A percentile compares a stretch with the other conserved stretches of the same genome.
Evolutionary conservation across 2,888 invertebrate genomes (phyloP).

Genomic region (Arge pagana): DNA sequence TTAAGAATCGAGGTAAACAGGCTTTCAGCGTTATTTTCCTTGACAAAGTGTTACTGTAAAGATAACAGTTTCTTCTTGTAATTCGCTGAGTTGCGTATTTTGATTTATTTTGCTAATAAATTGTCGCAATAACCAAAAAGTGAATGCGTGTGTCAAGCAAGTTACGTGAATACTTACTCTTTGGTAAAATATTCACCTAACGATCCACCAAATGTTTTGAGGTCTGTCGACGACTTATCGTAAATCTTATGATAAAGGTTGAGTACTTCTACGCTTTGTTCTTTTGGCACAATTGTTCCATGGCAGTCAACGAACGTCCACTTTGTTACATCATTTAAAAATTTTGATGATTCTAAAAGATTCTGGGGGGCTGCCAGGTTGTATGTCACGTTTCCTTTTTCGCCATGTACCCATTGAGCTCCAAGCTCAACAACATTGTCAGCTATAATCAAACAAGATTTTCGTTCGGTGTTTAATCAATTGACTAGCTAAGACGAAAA

Average conservation of each 20-base stretch:
- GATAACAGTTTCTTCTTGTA: too few species aligned
- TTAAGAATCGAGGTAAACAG: too few species aligned
- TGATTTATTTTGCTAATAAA: too few species aligned
- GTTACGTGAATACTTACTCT: conserved; percentile 11
- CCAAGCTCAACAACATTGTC: conserved; percentile 71
- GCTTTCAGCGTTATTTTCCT: too few species aligned
- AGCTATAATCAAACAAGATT: conserved; percentile 38
- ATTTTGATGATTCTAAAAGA: conserved; percentile 49
- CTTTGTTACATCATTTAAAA: conserved; percentile 34
- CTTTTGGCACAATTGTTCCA: conserved; percentile 52
- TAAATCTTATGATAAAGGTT: conserved; percentile 53
- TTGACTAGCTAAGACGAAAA: too few species aligned
- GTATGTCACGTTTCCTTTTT: conserved; percentile 66
- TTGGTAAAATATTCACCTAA: conserved; percentile 52
- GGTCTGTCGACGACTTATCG: conserved; percentile 46
- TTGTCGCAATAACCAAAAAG: too few species aligned
- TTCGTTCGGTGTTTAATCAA: too few species aligned
- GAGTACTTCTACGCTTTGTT: conserved; percentile 48
- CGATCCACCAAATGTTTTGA: conserved; percentile 43
- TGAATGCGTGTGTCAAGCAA: too few species aligned
- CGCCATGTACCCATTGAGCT: conserved; percentile 82
- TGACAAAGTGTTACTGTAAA: too few species aligned
- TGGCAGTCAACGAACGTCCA: conserved; percentile 43
- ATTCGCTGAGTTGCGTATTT: too few species aligned
- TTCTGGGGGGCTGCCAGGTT: conserved; percentile 59